A percentile compares a stretch with the other conserved stretches of the same genome.
Evolutionary conservation across 2,888 invertebrate species (phyloP).

Genomic region (Phalera bucephala): DNA sequence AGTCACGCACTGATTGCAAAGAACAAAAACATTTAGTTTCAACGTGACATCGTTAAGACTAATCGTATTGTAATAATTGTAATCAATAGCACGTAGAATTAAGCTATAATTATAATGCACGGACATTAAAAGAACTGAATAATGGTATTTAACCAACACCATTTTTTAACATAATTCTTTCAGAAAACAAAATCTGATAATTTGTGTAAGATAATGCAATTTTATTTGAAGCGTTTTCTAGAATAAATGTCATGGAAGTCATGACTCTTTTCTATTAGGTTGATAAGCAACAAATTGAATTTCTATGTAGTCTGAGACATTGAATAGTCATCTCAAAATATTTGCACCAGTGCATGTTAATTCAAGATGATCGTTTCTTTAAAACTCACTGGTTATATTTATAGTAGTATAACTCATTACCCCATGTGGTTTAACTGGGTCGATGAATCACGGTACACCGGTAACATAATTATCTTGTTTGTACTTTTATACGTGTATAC

Average conservation of each 20-base stretch:
- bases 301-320: neutral
- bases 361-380: conserved; percentile 5
- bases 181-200: no score
- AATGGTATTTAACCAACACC: no score
- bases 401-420: conserved; percentile 22
- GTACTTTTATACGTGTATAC: conserved; percentile 2
- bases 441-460: conserved; percentile 24
- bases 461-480: conserved; percentile 9
- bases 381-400: conserved; percentile 22
- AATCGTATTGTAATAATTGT: conserved; percentile 16
- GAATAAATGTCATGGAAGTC: no score
- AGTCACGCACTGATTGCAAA: conserved; percentile 46
- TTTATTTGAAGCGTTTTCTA: no score
- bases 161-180: no score
- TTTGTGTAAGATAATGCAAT: no score
- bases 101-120: no score
- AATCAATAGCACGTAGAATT: no score
- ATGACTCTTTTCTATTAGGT: no score
- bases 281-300: neutral
- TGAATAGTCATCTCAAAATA: neutral
- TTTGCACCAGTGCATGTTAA: neutral
- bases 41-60: conserved; percentile 25
- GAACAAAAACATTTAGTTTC: conserved; percentile 29
- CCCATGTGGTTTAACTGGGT: conserved; percentile 24
- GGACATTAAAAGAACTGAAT: no score